A percentile compares a stretch with the other conserved stretches of the same genome.
Conservation (phyloP, 2,888 invertebrate species). For the Aphidoletes aphidimyza region DNA sequence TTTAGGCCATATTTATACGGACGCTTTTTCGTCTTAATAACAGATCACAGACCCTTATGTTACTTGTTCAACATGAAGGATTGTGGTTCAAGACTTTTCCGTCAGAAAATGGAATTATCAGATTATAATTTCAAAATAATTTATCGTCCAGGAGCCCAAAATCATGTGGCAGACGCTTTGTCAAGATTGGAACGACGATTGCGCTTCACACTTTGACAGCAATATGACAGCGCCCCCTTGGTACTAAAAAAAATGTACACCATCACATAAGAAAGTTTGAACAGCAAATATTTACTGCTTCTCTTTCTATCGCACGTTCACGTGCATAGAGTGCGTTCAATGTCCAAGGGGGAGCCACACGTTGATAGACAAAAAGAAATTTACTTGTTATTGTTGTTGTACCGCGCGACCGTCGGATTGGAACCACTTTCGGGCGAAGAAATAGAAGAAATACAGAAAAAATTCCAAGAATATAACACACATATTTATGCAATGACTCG, state of each 20-base stretch:
- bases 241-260: too few species aligned
- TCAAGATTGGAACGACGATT: conserved; percentile 55
- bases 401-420: too few species aligned
- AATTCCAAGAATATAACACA: background rate
- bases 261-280: too few species aligned
- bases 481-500: background rate
- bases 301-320: too few species aligned
- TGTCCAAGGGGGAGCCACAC: too few species aligned
- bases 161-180: conserved; percentile 58
- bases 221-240: too few species aligned
- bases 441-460: background rate
- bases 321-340: too few species aligned
- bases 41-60: conserved; percentile 60
- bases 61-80: conserved; percentile 60
- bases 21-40: conserved; percentile 59
- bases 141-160: conserved; percentile 58
- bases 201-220: too few species aligned
- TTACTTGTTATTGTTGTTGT: too few species aligned
- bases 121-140: conserved; percentile 61
- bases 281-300: too few species aligned
- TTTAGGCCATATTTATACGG: conserved; percentile 61
- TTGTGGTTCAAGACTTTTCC: conserved; percentile 59
- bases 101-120: conserved; percentile 60
- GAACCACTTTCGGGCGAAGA: background rate
- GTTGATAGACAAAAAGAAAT: too few species aligned